phyloP scores from a whole-genome alignment of 2,113 vertebrate species.

The Oryzias celebensis region DNA sequence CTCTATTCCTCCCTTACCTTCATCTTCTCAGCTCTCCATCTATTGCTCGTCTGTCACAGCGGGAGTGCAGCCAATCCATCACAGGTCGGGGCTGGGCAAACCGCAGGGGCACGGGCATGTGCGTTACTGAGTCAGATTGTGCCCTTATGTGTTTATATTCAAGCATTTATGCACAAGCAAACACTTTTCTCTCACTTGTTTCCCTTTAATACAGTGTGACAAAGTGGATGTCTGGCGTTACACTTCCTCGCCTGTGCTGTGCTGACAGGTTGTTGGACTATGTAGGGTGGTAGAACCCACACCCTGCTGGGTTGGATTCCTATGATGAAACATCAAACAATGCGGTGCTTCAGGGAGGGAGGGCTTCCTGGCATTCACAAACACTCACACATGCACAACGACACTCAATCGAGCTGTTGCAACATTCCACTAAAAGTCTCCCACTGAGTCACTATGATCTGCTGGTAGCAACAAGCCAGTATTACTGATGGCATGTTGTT shows the following conservation, averaged over 20 bases:
- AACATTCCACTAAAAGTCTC: constrained; percentile 61
- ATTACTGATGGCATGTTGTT: constrained; percentile 73
- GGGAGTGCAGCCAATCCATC: constrained; percentile 82
- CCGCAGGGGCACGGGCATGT: constrained; percentile 25
- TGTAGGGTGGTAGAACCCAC: constrained; percentile 43
- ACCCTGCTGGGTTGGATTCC: constrained; percentile 51
- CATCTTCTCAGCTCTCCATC: constrained; percentile 77
- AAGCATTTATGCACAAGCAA: constrained; percentile 20
- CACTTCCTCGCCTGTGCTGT: constrained; percentile 36
- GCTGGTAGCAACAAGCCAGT: constrained; percentile 48
- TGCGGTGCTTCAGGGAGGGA: constrained; percentile 36
- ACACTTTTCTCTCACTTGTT: constrained; percentile 33
- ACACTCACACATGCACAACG: constrained; percentile 2
- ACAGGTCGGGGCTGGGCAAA: constrained; percentile 66
- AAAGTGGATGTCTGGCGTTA: constrained; percentile 38
- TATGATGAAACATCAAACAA: constrained; percentile 64
- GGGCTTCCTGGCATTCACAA: constrained; percentile 1
- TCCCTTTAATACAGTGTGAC: constrained; percentile 59
- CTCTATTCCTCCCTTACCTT: constrained; percentile 54
- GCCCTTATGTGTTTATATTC: constrained; percentile 36
- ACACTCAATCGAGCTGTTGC: constrained; percentile 62
- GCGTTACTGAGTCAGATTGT: constrained; percentile 24
- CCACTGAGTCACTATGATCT: constrained; percentile 69
- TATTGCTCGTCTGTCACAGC: constrained; percentile 79
- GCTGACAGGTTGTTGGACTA: constrained; percentile 59